A percentile compares a stretch with the other conserved stretches of the same genome.
phyloP scores from a whole-genome alignment of 1,140 invertebrate genomes.

The Diachasmimorpha longicaudata region DNA sequence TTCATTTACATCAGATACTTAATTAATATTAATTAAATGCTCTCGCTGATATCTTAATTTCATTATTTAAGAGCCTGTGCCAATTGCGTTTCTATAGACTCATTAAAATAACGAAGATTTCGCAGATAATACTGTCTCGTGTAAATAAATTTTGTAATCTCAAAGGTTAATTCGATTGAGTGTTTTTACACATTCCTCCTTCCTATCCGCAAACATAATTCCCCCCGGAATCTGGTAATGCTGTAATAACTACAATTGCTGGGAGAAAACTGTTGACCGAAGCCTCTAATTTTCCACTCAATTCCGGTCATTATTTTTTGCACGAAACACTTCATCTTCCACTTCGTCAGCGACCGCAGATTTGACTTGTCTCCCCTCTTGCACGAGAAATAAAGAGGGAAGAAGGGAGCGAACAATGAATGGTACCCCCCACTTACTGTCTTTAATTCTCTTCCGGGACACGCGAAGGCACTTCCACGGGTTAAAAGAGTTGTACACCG shows the following conservation, averaged over 20 bases:
- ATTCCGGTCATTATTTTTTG: neutral
- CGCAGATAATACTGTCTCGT: neutral
- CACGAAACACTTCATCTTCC: neutral
- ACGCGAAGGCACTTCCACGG: neutral
- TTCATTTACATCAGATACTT: neutral
- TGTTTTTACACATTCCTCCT: neutral
- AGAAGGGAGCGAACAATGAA: neutral
- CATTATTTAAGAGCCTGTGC: neutral
- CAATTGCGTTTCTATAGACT: neutral
- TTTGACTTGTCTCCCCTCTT: neutral
- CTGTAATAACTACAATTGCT: too few relatives aligned
- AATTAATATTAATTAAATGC: neutral
- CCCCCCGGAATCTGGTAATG: too few relatives aligned
- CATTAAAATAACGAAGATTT: neutral
- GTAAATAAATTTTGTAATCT: conserved; percentile 3
- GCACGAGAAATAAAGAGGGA: neutral
- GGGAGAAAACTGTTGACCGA: too few relatives aligned
- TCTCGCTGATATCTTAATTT: neutral
- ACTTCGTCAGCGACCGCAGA: neutral
- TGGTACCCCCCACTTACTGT: neutral
- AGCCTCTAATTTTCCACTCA: neutral
- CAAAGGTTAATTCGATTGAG: neutral
- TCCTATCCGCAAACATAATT: neutral
- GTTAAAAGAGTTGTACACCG: neutral
- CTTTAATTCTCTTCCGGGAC: conserved; percentile 9